Conservation (phyloP, 2,888 invertebrate genomes). For the Panopea generosa region DNA sequence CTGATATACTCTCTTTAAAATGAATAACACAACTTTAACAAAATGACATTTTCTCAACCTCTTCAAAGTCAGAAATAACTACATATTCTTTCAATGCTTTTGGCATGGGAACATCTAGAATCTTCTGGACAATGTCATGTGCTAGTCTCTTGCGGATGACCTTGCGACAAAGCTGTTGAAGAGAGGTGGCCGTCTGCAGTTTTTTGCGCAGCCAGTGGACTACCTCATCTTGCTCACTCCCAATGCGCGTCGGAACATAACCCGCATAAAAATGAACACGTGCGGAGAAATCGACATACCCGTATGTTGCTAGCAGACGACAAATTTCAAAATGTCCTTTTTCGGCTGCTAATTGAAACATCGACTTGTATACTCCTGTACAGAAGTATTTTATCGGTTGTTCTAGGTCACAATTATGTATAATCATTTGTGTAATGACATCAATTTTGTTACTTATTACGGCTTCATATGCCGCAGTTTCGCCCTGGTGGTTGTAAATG, state of each 20-base stretch:
- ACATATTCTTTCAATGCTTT: conserved; percentile 82
- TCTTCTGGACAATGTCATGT: conserved; percentile 80
- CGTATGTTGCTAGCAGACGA: conserved; percentile 81
- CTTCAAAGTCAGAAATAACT: conserved; percentile 79
- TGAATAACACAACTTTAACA: conserved; percentile 25
- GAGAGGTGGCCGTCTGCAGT: conserved; percentile 80
- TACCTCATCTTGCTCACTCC: conserved; percentile 76
- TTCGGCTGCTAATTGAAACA: conserved; percentile 83
- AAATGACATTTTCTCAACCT: conserved; percentile 53
- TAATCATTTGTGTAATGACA: conserved; percentile 81
- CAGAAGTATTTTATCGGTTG: conserved; percentile 83
- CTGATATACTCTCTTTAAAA: too few relatives aligned
- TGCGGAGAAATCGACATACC: conserved; percentile 80
- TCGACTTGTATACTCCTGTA: conserved; percentile 81
- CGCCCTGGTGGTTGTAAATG: conserved; percentile 84
- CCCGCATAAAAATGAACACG: conserved; percentile 76
- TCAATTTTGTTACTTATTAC: conserved; percentile 84
- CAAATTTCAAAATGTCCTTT: conserved; percentile 83
- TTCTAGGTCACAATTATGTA: conserved; percentile 84
- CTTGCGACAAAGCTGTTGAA: conserved; percentile 83
- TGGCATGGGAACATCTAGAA: conserved; percentile 80
- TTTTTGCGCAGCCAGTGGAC: conserved; percentile 78
- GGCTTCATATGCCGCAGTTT: conserved; percentile 83
- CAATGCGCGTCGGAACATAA: conserved; percentile 77
- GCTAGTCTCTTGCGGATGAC: conserved; percentile 82